Percentiles rank a stretch among this genome's conserved stretches.
These are phyloP conservation scores for Drosophila colorata DNA, from an alignment of 2,888 invertebrate species.

Conservation along the genomic window DNA sequence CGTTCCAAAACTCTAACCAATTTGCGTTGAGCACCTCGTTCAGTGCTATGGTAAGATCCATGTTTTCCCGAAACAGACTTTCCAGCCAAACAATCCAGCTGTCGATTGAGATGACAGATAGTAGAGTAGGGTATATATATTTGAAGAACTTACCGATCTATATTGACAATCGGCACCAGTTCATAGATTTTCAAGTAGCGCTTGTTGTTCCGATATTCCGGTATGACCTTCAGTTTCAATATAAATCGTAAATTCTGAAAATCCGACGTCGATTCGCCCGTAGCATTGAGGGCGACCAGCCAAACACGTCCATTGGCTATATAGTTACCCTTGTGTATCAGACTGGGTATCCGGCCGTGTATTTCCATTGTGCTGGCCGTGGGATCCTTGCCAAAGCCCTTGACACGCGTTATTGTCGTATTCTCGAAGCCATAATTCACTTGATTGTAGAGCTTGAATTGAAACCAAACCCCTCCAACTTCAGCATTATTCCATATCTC, in stretches of 20 bases:
- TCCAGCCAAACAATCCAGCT: constrained; percentile 57
- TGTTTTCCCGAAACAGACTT: constrained; percentile 46
- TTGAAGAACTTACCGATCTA: constrained; percentile 44
- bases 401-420: constrained; percentile 47
- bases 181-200: constrained; percentile 51
- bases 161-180: constrained; percentile 31
- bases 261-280: constrained; percentile 40
- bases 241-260: constrained; percentile 55
- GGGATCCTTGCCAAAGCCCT: constrained; percentile 61
- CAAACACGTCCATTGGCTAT: constrained; percentile 30
- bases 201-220: constrained; percentile 53
- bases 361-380: constrained; percentile 53
- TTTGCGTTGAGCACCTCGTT: constrained; percentile 47
- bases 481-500: constrained; percentile 28
- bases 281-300: constrained; percentile 23
- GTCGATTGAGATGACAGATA: not conserved
- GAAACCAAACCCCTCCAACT: constrained; percentile 15
- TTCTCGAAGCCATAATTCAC: constrained; percentile 55
- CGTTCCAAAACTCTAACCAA: constrained; percentile 61
- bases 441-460: constrained; percentile 36
- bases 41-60: constrained; percentile 39
- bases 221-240: constrained; percentile 45
- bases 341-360: constrained; percentile 51
- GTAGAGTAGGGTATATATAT: not conserved
- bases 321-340: constrained; percentile 40